Evolutionary conservation across 2,888 invertebrate species (phyloP), one percentile per base, ranked within the genome.

Genomic region (Leucania comma): DNA sequence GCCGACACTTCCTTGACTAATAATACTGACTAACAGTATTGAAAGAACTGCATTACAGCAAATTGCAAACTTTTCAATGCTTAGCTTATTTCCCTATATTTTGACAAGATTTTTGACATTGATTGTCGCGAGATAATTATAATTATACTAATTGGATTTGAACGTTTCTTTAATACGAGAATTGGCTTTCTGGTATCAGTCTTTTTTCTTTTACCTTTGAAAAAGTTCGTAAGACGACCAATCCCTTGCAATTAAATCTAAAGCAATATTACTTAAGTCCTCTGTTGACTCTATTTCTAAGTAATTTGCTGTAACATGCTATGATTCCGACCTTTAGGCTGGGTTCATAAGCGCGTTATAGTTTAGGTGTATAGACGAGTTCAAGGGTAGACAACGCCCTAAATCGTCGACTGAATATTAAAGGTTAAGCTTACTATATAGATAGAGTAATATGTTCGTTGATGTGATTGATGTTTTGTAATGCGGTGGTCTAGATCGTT

Each of bases 331-430:
- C 78, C 75, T 82, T 80, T 84, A 80, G 62, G 60, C 75, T 69
- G 63, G 60, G 71, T 69, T 53, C 56, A 82, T 59, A 79, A 74
- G 54, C 53, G 65, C 60, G 68, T 67, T 78, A 72, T 63, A 69
- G 58, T 78, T 73, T 69, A 73, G 86, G 82, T 78, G 85, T 84
- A 80, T 77, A 65, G 61, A 72, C 35, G 72, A 78, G 86, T 84
- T 86, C 84, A 86, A 85, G 84, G 86, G 78, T 84, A 78, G 69
- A 68, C 84, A 80, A 80, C 85, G 84, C 86, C 84, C 78, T 71
- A 62, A 76, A 77, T 73, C 72, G 69, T 59, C 48, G 56, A 56
- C 46, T n/a, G 56, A 74, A 83, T 82, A 78, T 77, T 59, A 72
- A 72, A 82, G 82, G 77, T 75, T 68, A 67, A 68, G 67, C 61